Percentiles rank a stretch among this genome's conserved stretches.
These are phyloP conservation scores for Lamproptera curius DNA, from an alignment of 2,888 invertebrate genomes.

Conservation along the genomic window DNA sequence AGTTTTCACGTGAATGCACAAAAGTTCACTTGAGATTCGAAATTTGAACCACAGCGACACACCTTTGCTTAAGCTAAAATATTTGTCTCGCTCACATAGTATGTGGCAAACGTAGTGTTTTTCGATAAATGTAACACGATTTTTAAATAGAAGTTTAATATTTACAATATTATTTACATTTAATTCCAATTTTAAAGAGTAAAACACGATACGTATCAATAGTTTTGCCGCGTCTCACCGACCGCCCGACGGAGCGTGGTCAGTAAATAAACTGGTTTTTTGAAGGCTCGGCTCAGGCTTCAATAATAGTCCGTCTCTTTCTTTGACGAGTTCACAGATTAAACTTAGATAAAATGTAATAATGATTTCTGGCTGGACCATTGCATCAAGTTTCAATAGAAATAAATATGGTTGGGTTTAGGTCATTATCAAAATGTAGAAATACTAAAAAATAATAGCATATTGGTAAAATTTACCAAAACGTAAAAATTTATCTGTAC, in stretches of 20 bases:
- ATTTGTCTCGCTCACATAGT: constrained; percentile 17
- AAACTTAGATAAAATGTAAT: no score
- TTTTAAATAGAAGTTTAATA: not conserved
- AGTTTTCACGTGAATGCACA: constrained; percentile 56
- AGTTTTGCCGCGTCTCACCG: constrained; percentile 21
- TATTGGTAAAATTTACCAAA: no score
- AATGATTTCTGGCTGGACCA: no score
- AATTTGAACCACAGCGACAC: constrained; percentile 59
- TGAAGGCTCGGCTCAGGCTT: constrained; percentile 28
- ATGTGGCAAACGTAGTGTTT: constrained; percentile 4
- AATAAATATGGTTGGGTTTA: no score
- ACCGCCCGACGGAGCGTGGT: constrained; percentile 38
- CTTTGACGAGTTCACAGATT: no score
- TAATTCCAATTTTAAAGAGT: not conserved
- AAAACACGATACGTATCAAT: constrained; percentile 20
- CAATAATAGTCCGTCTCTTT: no score
- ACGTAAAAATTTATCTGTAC: no score
- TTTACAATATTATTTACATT: constrained; percentile 3
- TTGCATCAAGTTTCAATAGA: no score
- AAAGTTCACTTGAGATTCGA: constrained; percentile 56
- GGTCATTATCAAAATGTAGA: no score
- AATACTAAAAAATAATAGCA: no score
- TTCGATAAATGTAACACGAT: not conserved
- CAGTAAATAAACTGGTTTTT: constrained; percentile 75
- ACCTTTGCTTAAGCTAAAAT: constrained; percentile 37